Conservation (phyloP, 2,113 vertebrate species). For the Lipotes vexillifer region DNA sequence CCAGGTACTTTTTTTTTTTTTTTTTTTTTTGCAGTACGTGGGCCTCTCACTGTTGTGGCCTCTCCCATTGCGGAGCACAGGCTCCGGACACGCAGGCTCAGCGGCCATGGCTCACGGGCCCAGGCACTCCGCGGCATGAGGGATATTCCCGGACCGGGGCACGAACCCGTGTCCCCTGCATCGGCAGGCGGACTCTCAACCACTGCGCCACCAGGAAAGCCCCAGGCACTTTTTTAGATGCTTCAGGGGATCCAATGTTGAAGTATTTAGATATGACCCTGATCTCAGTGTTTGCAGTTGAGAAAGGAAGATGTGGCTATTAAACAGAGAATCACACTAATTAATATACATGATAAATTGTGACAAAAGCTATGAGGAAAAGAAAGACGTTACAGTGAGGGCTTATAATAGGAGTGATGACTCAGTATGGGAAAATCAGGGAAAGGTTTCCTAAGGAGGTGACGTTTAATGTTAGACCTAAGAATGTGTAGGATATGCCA, state of each 20-base stretch:
- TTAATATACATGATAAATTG: not conserved
- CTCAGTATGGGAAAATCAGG: not conserved
- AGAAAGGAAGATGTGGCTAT: not conserved
- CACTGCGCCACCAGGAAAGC: too few species aligned
- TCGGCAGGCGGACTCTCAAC: too few species aligned
- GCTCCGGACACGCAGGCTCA: fast-evolving
- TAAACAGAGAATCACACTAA: not conserved
- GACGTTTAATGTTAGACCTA: not conserved
- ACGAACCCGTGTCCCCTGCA: too few species aligned
- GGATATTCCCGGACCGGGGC: too few species aligned
- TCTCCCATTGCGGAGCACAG: too few species aligned
- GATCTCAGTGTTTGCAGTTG: not conserved
- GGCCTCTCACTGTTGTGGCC: too few species aligned
- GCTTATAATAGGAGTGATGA: not conserved
- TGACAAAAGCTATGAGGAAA: not conserved
- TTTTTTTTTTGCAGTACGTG: too few species aligned
- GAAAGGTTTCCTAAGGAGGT: not conserved
- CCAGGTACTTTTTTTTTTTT: not conserved
- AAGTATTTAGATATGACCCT: not conserved
- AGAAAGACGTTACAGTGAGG: not conserved
- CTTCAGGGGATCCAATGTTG: not conserved
- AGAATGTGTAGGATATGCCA: not conserved
- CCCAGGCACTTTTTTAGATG: not conserved
- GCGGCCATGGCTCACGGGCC: too few species aligned
- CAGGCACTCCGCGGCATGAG: too few species aligned